Evolutionary conservation across 2,888 invertebrate species (phyloP), one percentile per base, ranked within the genome.

Genomic region (Habrosyne pyritoides): DNA sequence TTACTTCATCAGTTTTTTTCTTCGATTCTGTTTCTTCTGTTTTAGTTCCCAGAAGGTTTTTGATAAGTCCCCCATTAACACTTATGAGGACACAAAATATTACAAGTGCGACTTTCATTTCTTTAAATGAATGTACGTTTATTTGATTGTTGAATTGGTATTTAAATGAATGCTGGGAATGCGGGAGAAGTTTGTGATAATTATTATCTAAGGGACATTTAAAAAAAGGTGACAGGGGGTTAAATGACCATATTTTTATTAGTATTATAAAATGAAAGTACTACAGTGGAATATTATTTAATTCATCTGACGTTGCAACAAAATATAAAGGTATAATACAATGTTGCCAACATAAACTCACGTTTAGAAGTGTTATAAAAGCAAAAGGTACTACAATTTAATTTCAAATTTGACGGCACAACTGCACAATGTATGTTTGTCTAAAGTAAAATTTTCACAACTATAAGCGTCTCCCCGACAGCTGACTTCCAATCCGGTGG

Each of bases 11-110:
- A 2, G 26, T 14, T 2, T 49, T 30, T 42, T 42, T 42, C 8
- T 42, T 18, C n/a, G 14, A 7, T 18, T 42, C 42, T 18, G 18
- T 18, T 6, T 42, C 18, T 18, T 42, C 42, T 1, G 42, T 2
- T 18, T 42, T 42, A 8, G n/a, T 42, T 3, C 21, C 50, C 6
- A 50, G 28, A 18, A 50, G 28, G 21, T 50, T 50, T 10, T 50
- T 50, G n/a, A 50, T 28, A 5, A 50, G 50, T 28, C 50, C 50
- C 3, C 50, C 50, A 21, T 50, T 21, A 2, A 21, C 28, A 21
- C 28, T 28, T 14, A 50, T 21, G 28, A 50, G 18, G 30, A 50
- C 2, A n/a, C 50, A 50, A 4, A 50, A 21, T 10, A 50, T 1
- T 28, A 50, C 10, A 50, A 50, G 10, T 1, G 21, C 14, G 14